Evolutionary conservation across 2,888 invertebrate species (phyloP).

Genomic region (Watsonalla cultraria): DNA sequence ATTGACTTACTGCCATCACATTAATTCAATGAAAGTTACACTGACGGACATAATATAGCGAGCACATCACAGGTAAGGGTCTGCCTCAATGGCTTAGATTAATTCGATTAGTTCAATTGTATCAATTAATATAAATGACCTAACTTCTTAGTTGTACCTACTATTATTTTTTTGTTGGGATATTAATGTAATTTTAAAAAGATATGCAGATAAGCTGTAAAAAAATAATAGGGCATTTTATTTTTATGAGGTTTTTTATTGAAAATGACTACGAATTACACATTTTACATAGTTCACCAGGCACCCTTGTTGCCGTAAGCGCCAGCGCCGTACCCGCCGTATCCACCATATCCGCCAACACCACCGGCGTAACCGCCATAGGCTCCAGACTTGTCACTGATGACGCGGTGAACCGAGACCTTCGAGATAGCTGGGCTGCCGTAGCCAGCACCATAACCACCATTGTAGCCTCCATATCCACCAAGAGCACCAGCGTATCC

Average conservation of each 20-base stretch:
- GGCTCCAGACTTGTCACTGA: slow-evolving; percentile 31
- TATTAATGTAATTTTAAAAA: too few species aligned
- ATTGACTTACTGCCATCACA: too few species aligned
- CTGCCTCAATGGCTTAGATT: too few species aligned
- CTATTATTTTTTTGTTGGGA: too few species aligned
- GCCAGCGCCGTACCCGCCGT: slow-evolving; percentile 16
- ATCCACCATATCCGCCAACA: slow-evolving; percentile 11
- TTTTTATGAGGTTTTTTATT: neutral
- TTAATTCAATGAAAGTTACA: too few species aligned
- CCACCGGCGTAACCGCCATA: slow-evolving; percentile 23
- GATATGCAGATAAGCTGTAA: neutral
- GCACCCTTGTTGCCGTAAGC: slow-evolving; percentile 19
- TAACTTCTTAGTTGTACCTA: too few species aligned
- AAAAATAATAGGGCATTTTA: neutral
- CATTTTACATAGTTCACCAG: slow-evolving; percentile 13
- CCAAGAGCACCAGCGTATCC: neutral
- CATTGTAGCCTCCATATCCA: neutral
- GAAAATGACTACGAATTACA: neutral
- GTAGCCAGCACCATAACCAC: slow-evolving; percentile 11
- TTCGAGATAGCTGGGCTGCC: slow-evolving; percentile 38
- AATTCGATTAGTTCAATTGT: too few species aligned
- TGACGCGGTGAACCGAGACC: slow-evolving; percentile 46
- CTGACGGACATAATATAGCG: too few species aligned
- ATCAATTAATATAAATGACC: too few species aligned
- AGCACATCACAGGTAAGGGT: too few species aligned